Base-by-base conservation (phyloP, 2,888 invertebrate genomes). In the Amphipyra berbera region DNA sequence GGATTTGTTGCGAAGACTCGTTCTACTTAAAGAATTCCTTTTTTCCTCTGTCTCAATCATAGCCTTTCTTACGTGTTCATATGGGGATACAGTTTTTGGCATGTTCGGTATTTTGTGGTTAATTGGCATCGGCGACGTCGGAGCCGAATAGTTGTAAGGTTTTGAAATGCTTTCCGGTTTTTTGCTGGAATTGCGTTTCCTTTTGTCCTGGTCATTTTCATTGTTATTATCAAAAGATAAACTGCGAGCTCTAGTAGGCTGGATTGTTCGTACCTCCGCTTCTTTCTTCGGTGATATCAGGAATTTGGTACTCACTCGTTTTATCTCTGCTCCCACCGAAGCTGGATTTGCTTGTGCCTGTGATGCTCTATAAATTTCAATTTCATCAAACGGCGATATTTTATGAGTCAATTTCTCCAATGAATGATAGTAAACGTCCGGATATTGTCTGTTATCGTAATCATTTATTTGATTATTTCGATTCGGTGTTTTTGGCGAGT, bases 201-300 rank as follows among this genome's bases (percentile, higher is more conserved):
- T 58, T 10, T 40, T 37, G 56, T 74, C 61, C 44, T 56, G 47
- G 50, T 70, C 74, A 47, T 60, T 57, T 52, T 66, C 55, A 52
- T 84, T 79, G 37, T 82, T 80, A 67, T 86, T 89, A 59, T 91
- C 88, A 62, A 92, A 88, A 0, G 94, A 93, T 53, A 95, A 86
- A 72, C 93, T 94, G 65, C 93, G 85, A 13, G 95, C 95, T 80
- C 93, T 82, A 0, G 85, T 93, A 1, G 95, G 94, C 76, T 94
- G 91, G 49, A 93, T 90, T 21, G 89, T 93, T 49, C 94, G 82
- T 7, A 95, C 94, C 73, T 91, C 92, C 0, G 95, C 92, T 88
- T 95, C 94, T 80, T 94, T 95, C 81, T 94, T 95, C 6, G 95
- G 95, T 3, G 94, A 94, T 72, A 95, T 93, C 6, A 93, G 75